Evolutionary conservation across 2,113 vertebrate species (phyloP).

Genomic region (Ictalurus furcatus): DNA sequence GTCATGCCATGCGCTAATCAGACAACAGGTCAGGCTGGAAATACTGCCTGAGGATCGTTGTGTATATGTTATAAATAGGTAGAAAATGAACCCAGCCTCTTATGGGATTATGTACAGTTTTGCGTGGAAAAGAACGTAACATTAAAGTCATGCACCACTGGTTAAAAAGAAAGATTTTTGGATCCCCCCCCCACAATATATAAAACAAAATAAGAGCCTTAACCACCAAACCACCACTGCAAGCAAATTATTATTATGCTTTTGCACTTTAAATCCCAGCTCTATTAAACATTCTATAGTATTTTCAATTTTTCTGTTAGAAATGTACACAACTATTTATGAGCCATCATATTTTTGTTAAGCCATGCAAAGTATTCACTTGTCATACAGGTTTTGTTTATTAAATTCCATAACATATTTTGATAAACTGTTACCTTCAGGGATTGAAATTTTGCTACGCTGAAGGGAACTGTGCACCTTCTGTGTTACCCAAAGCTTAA

Average conservation of each 20-base stretch:
- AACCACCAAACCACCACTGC: too few relatives aligned
- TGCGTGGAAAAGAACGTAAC: neutral
- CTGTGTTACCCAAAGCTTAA: too few relatives aligned
- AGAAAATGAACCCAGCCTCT: neutral
- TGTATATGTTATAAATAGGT: neutral
- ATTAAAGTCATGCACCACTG: neutral
- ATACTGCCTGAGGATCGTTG: neutral
- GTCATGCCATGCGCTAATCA: neutral
- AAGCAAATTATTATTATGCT: neutral
- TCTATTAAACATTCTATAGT: neutral
- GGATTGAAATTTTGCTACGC: too few relatives aligned
- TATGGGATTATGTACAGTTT: neutral
- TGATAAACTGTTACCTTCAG: too few relatives aligned
- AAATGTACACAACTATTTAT: too few relatives aligned
- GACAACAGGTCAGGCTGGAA: neutral
- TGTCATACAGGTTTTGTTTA: neutral
- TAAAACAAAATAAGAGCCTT: too few relatives aligned
- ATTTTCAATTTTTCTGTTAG: neutral
- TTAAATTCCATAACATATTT: neutral
- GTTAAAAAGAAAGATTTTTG: too few relatives aligned
- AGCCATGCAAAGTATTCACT: neutral
- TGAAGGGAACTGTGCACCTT: too few relatives aligned
- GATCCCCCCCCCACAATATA: too few relatives aligned
- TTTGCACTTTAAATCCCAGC: neutral
- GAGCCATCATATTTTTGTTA: neutral